Evolutionary conservation across 2,797 vertebrate species (phyloP).

Genomic region (Darevskia mixta): DNA sequence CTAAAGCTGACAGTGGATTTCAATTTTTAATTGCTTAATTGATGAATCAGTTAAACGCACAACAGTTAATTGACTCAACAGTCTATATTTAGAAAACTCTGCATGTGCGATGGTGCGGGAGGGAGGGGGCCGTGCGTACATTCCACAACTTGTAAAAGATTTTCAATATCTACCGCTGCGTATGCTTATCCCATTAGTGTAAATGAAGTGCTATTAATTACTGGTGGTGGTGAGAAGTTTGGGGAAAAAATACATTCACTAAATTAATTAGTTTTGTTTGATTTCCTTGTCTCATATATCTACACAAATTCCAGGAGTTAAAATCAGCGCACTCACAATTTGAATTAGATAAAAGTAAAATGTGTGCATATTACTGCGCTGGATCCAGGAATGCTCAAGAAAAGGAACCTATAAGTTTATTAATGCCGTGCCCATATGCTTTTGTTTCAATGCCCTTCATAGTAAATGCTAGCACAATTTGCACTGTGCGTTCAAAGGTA

Average conservation of each 20-base stretch:
- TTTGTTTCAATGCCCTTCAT: neutral
- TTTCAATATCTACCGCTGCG: neutral
- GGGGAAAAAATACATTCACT: neutral
- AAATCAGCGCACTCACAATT: slow-evolving; percentile 4
- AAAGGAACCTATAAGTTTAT: neutral
- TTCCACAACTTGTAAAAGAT: neutral
- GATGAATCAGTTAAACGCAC: slow-evolving; percentile 5
- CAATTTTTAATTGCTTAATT: slow-evolving; percentile 14
- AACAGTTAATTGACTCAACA: neutral
- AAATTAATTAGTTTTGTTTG: slow-evolving; percentile 34
- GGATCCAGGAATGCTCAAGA: neutral
- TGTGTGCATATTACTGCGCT: neutral
- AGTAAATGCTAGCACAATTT: neutral
- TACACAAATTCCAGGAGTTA: neutral
- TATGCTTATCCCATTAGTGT: slow-evolving; percentile 19
- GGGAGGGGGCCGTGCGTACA: neutral
- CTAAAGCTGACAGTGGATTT: neutral
- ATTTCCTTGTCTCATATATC: neutral
- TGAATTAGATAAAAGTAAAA: slow-evolving; percentile 15
- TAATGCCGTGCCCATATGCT: neutral
- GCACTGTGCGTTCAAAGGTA: neutral
- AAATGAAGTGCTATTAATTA: slow-evolving; percentile 25
- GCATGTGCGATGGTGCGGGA: neutral
- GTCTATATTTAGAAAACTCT: slow-evolving; percentile 1
- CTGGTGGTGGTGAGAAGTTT: neutral